Conservation (phyloP, 2,888 invertebrate genomes). For the Phalangium opilio region DNA sequence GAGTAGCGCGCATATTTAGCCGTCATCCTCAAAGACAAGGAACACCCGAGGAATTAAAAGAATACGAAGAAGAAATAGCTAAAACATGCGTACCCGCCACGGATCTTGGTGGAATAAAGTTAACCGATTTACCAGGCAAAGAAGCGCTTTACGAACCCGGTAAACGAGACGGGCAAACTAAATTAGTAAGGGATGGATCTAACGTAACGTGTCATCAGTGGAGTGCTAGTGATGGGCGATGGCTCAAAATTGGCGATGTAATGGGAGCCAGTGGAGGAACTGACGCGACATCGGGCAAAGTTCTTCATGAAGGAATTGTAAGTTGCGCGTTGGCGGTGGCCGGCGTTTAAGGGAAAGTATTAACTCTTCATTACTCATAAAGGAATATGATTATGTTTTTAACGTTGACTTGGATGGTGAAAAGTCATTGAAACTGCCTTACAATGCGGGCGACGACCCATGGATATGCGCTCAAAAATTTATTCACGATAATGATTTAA, state of each 20-base stretch:
- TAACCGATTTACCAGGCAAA: slow-evolving; percentile 69
- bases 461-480: slow-evolving; percentile 82
- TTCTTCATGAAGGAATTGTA: slow-evolving; percentile 65
- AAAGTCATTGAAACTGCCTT: slow-evolving; percentile 67
- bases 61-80: slow-evolving; percentile 56
- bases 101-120: slow-evolving; percentile 69
- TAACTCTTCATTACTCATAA: too few species aligned
- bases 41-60: slow-evolving; percentile 41
- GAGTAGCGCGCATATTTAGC: slow-evolving; percentile 70
- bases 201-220: slow-evolving; percentile 57
- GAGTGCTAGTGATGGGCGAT: slow-evolving; percentile 38
- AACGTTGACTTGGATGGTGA: slow-evolving; percentile 83
- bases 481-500: slow-evolving; percentile 50
- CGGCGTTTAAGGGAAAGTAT: too few species aligned
- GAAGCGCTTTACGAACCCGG: slow-evolving; percentile 63
- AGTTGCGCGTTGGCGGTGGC: too few species aligned
- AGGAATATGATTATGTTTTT: slow-evolving; percentile 89
- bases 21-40: slow-evolving; percentile 53
- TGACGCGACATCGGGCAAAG: slow-evolving; percentile 52
- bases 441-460: slow-evolving; percentile 76
- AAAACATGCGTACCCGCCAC: slow-evolving; percentile 41
- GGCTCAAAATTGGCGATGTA: slow-evolving; percentile 80
- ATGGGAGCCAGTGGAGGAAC: slow-evolving; percentile 54
- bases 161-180: slow-evolving; percentile 58
- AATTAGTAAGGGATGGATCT: slow-evolving; percentile 58